Evolutionary conservation across 2,113 vertebrate species (phyloP), one percentile per base, ranked within the genome.

Genomic region (Cyanocitta stelleri): DNA sequence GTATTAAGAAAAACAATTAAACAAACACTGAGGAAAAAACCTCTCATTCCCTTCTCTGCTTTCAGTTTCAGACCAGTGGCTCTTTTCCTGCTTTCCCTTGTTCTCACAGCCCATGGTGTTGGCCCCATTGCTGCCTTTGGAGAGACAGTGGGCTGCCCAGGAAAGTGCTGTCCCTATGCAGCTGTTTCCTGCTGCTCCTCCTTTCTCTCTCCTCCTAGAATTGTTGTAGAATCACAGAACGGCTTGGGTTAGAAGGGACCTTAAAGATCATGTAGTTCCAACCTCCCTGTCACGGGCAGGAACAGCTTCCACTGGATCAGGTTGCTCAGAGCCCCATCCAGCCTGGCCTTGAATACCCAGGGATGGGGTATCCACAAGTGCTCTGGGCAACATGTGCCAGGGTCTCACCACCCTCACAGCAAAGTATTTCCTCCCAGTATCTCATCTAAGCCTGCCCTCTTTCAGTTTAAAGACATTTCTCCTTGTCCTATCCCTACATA

Each of bases 1-100:
- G 74, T 69, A 71, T 43, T 71, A 74, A 62, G 51, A 54, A 84
- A 81, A 84, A 81, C 66, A 73, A 81, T 62, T 85, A 84, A 91
- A 72, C n/a, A 72, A 89, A 66, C 55, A 73, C 32, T 32, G 43
- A 74, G 5, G 13, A 15, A 87, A 88, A 64, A 39, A 39, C 2
- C 8, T 79, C 16, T 85, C 43, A 24, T 87, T 32, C 4, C 9
- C 32, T 37, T 69, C 16, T n/a, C 32, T 3, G 1, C 0, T 3
- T 26, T 90, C 5, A 0, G 5, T 32, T 86, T 62, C 80, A 91
- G 41, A 39, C 68, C 58, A 37, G 0, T 29, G 16, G 16, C 8
- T 71, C 63, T 81, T 51, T 37, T 66, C 22, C 24, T 19, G 15
- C 63, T 32, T 68, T 56, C 19, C 8, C 30, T 35, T 46, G 19